Conservation (phyloP, 2,888 invertebrate genomes). For the Thera britannica region DNA sequence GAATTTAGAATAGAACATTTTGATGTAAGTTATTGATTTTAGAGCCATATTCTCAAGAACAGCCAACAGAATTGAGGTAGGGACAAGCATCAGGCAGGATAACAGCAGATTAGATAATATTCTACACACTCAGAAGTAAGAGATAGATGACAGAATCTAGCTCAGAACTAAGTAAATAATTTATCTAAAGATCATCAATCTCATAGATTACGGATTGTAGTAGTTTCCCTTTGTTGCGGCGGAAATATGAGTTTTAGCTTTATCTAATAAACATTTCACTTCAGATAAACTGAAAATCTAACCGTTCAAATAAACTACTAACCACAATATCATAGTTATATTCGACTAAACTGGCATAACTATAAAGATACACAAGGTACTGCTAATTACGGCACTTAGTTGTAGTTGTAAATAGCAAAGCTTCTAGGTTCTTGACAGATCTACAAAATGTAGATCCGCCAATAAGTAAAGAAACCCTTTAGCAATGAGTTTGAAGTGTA, state of each 20-base stretch:
- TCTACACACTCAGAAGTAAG: constrained; percentile 40
- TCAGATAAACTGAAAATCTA: background rate
- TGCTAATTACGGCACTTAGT: background rate
- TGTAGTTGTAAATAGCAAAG: no score
- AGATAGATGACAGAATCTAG: constrained; percentile 36
- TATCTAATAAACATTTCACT: background rate
- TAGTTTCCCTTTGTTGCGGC: background rate
- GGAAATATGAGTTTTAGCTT: background rate
- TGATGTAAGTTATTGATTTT: constrained; percentile 6
- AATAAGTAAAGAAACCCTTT: no score
- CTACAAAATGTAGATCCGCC: background rate
- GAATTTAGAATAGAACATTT: background rate
- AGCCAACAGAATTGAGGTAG: constrained; percentile 54
- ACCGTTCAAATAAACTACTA: background rate
- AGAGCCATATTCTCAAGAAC: constrained; percentile 61
- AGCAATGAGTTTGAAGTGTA: no score
- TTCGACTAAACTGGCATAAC: constrained; percentile 13
- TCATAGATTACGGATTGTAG: background rate
- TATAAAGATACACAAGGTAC: constrained; percentile 20
- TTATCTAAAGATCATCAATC: background rate
- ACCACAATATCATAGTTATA: background rate
- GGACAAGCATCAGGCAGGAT: constrained; percentile 77
- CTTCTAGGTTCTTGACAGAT: background rate
- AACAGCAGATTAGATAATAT: constrained; percentile 50
- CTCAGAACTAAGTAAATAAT: background rate